These are phyloP conservation scores for Haliclystus octoradiatus DNA, from an alignment of 30 jellyfish, hydroid and myxozoan species.

Conservation along the genomic window DNA sequence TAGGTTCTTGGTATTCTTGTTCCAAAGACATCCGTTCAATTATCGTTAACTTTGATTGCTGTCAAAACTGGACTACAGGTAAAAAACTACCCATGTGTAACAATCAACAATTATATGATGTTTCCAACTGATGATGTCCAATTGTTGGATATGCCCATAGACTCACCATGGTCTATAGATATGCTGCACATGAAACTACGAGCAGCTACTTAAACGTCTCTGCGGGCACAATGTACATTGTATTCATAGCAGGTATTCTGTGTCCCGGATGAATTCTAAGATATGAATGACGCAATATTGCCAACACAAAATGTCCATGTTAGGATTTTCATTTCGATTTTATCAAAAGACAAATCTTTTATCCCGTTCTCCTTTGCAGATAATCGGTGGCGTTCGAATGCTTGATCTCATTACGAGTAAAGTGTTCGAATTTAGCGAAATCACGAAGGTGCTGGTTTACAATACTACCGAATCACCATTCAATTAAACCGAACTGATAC, in stretches of 20 bases:
- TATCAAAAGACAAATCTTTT: background rate
- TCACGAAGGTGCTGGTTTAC: conserved; percentile 52
- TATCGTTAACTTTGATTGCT: conserved; percentile 24
- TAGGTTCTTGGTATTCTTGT: conserved; percentile 75
- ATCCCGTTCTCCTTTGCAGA: conserved; percentile 15
- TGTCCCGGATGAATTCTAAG: no score
- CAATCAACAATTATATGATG: background rate
- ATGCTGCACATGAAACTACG: no score
- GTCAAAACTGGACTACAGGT: conserved; percentile 42
- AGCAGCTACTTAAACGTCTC: no score
- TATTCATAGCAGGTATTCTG: no score
- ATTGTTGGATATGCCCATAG: no score
- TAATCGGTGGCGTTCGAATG: conserved; percentile 60
- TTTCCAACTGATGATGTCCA: no score
- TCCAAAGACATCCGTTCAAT: conserved; percentile 32
- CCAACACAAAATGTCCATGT: no score
- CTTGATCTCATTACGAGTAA: conserved; percentile 63
- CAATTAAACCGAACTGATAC: no score
- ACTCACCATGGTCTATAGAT: no score
- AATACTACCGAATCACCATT: conserved; percentile 61
- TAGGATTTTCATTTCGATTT: background rate
- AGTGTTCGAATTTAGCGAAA: conserved; percentile 50
- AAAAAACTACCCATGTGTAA: background rate
- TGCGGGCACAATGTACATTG: no score
- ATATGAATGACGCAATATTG: no score